Conservation (phyloP, 2,888 invertebrate genomes). For the Linyphia triangularis region DNA sequence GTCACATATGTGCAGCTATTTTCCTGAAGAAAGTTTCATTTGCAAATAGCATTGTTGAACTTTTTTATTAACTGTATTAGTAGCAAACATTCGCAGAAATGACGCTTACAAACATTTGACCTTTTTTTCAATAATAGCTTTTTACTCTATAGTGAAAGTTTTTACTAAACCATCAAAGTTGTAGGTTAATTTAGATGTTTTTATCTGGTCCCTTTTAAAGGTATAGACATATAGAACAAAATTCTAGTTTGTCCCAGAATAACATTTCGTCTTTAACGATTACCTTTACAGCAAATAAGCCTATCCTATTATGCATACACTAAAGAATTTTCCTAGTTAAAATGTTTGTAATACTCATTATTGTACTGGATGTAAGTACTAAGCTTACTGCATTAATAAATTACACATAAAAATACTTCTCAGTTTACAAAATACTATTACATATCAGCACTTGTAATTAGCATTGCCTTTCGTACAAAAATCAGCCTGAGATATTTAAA, state of each 20-base stretch:
- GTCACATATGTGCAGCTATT: too few species aligned
- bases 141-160: too few species aligned
- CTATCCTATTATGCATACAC: not conserved
- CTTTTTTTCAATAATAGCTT: too few species aligned
- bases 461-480: not conserved
- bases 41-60: too few species aligned
- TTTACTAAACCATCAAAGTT: not conserved
- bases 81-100: too few species aligned
- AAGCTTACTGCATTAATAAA: not conserved
- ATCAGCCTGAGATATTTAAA: not conserved
- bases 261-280: not conserved
- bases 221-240: not conserved
- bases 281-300: not conserved
- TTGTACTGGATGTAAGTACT: not conserved
- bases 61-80: too few species aligned
- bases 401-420: slow-evolving; percentile 23
- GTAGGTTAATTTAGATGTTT: not conserved
- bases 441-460: not conserved
- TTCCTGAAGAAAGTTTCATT: too few species aligned
- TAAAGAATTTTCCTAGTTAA: not conserved
- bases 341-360: not conserved
- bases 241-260: not conserved
- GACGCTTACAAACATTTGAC: too few species aligned
- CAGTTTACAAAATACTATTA: slow-evolving; percentile 22
- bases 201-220: not conserved